Evolutionary conservation across 2,888 invertebrate genomes (phyloP).

Genomic region (Hydrotaea cyrtoneurina): DNA sequence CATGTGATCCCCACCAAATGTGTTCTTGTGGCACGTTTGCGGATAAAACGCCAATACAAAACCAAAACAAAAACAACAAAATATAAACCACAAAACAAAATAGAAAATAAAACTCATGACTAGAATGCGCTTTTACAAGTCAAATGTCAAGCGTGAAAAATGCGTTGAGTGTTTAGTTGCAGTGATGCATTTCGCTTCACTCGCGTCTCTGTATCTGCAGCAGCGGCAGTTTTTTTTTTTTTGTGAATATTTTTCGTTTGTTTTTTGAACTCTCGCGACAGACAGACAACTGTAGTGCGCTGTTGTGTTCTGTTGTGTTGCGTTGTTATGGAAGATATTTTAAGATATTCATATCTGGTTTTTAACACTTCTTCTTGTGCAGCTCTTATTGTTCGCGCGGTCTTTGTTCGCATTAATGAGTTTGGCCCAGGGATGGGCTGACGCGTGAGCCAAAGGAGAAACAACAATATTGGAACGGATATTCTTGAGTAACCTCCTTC

Average conservation of each 20-base stretch:
- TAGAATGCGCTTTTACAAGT: constrained; percentile 76
- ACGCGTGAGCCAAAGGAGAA: background rate
- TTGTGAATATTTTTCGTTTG: background rate
- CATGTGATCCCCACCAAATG: constrained; percentile 68
- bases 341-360: constrained; percentile 60
- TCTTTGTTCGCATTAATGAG: constrained; percentile 16
- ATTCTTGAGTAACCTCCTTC: too few species aligned
- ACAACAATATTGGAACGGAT: too few species aligned
- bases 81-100: background rate
- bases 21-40: constrained; percentile 64
- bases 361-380: constrained; percentile 56
- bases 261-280: constrained; percentile 41
- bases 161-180: constrained; percentile 75
- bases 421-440: background rate
- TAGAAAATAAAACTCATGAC: constrained; percentile 65
- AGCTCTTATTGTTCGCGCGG: constrained; percentile 40
- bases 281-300: constrained; percentile 36
- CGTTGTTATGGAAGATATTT: constrained; percentile 53
- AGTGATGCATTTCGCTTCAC: constrained; percentile 57
- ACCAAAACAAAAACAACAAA: constrained; percentile 18
- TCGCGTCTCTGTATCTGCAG: background rate
- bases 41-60: constrained; percentile 46
- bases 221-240: background rate
- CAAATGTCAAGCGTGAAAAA: constrained; percentile 80
- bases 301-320: background rate